A percentile compares a stretch with the other conserved stretches of the same genome.
Evolutionary conservation across 2,113 vertebrate species (phyloP).

Genomic region (Blennius ocellaris): DNA sequence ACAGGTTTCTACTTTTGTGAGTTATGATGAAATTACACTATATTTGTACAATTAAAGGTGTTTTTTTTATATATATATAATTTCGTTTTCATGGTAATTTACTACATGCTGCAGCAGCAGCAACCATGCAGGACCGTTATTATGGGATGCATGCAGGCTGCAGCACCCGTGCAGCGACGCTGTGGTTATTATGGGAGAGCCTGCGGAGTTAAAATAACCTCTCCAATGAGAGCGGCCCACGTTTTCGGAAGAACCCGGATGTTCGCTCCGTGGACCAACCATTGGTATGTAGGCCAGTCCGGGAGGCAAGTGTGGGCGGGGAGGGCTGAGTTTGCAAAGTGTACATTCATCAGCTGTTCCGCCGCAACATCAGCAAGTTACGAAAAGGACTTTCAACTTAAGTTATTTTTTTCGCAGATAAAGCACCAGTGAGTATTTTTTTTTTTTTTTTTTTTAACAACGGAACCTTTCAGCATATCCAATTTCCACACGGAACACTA

Average conservation of each 20-base stretch:
- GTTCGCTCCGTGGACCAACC: conserved; percentile 54
- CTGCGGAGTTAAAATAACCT: conserved; percentile 55
- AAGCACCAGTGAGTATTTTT: not conserved
- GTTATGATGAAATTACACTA: no score
- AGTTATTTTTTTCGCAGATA: not conserved
- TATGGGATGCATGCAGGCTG: no score
- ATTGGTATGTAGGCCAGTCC: conserved; percentile 42
- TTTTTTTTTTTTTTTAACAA: not conserved
- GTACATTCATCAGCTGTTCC: conserved; percentile 21
- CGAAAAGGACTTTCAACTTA: not conserved
- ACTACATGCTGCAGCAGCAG: no score
- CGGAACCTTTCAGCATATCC: conserved; percentile 52
- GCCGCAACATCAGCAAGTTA: not conserved
- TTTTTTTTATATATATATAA: no score
- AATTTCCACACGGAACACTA: conserved; percentile 70
- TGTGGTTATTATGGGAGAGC: conserved; percentile 27
- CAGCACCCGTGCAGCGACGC: not conserved
- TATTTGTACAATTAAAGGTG: no score
- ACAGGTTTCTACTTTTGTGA: no score
- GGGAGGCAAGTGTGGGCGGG: conserved; percentile 2
- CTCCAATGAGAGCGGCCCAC: conserved; percentile 80
- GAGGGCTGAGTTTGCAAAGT: conserved; percentile 32
- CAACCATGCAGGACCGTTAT: no score
- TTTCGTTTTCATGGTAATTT: no score
- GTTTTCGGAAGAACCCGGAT: conserved; percentile 73